Evolutionary conservation across 2,888 invertebrate species (phyloP), one percentile per base, ranked within the genome.

Genomic region (Monoplex corrugatus): DNA sequence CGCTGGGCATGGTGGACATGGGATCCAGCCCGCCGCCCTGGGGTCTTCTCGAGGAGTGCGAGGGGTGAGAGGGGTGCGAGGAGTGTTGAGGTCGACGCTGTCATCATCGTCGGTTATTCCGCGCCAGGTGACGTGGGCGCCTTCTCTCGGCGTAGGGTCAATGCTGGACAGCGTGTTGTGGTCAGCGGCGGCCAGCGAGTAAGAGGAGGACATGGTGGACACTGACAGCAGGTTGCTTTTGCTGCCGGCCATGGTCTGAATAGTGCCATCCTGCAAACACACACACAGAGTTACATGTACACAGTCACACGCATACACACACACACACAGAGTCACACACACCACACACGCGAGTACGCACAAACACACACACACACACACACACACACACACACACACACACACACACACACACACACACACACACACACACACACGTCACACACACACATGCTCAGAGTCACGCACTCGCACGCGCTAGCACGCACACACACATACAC

Each of bases 121-220:
- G 8, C n/a, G n/a, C n/a, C n/a, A n/a, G n/a, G n/a, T n/a, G n/a
- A 63, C n/a, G 63, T 86, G 68, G 32, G 86, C 63, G 43, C 86
- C 68, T 8, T 63, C 68, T 23, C 68, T 40, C 13, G 86, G 68
- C 13, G 84, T 57, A 28, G 84, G 84, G 84, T 84, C 84, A 6
- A 38, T 57, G 68, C 68, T 86, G 68, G 86, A 68, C n/a, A 63
- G 85, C 19, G 44, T 43, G 57, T 40, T 57, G 57, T 44, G 32
- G 45, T 45, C 85, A 23, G 68, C 40, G 68, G 86, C 23, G 43
- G 10, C 68, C 23, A 86, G 8, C 40, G 86, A 86, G 68, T 16
- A 86, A 28, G 40, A 57, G 40, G 86, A 57, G 16, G 57, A 57
- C 57, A 57, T 5, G 35, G 38, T 57, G 84, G 84, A 84, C 84